Percentiles rank a stretch among this genome's conserved stretches.
phyloP scores from a whole-genome alignment of 2,797 vertebrate genomes.

The Podargus strigoides region DNA sequence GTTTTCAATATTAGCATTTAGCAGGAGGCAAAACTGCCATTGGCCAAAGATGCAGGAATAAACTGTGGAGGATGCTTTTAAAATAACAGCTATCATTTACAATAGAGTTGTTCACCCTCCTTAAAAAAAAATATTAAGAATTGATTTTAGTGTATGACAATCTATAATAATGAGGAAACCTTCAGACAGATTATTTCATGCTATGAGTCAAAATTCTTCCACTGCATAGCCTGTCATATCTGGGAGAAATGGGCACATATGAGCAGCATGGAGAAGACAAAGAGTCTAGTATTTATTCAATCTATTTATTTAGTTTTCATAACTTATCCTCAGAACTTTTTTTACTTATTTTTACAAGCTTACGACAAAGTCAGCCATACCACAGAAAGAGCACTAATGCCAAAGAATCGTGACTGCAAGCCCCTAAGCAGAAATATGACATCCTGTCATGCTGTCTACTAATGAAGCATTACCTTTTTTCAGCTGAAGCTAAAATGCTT shows the following conservation, averaged over 20 bases:
- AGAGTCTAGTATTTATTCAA: neutral
- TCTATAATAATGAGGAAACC: neutral
- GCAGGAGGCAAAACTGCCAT: neutral
- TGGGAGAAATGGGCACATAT: neutral
- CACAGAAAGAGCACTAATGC: neutral
- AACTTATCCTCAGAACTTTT: neutral
- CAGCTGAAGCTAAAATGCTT: neutral
- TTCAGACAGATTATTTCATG: neutral
- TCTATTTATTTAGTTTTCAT: neutral
- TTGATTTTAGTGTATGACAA: neutral
- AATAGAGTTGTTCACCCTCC: neutral
- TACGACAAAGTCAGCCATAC: neutral
- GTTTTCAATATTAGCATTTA: conserved; percentile 7
- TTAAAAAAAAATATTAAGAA: neutral
- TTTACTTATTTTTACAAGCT: neutral
- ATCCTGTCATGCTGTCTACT: neutral
- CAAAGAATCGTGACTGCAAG: neutral
- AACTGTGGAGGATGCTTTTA: neutral
- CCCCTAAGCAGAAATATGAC: neutral
- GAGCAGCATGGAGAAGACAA: neutral
- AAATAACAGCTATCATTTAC: neutral
- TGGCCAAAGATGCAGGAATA: neutral
- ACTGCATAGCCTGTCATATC: accelerated
- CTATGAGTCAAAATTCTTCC: neutral
- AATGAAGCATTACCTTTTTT: neutral